Evolutionary conservation across 2,797 vertebrate species (phyloP).

Genomic region (Gobio occitaniae): DNA sequence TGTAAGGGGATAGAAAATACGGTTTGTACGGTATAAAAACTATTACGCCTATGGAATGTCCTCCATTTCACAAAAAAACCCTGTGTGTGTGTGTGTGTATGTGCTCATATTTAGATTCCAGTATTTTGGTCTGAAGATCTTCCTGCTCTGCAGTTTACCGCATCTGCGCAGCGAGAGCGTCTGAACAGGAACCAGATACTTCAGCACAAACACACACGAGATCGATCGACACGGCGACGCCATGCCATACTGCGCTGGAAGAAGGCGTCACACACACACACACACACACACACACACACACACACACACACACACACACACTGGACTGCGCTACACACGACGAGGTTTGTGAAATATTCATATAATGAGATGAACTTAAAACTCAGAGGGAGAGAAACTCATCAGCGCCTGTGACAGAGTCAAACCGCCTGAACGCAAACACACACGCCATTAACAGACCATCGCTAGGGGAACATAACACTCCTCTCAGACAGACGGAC

Average conservation of each 20-base stretch:
- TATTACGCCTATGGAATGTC: no score
- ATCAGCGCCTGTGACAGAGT: slow-evolving; percentile 22
- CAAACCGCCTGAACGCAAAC: not conserved
- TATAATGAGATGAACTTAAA: slow-evolving; percentile 24
- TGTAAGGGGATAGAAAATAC: no score
- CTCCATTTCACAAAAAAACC: no score
- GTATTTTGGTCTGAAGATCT: slow-evolving; percentile 11
- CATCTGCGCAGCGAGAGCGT: not conserved
- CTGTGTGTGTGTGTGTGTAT: not conserved
- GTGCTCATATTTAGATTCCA: slow-evolving; percentile 23
- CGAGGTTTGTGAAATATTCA: slow-evolving; percentile 45
- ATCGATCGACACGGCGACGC: slow-evolving; percentile 58
- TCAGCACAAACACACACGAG: slow-evolving; percentile 43
- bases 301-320: slow-evolving; percentile 51
- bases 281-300: slow-evolving; percentile 52
- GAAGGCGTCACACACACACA: slow-evolving; percentile 53
- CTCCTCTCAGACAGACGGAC: slow-evolving; percentile 28
- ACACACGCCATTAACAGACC: slow-evolving; percentile 46
- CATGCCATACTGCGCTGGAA: slow-evolving; percentile 43
- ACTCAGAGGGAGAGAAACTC: slow-evolving; percentile 27
- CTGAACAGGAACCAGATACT: slow-evolving; percentile 58
- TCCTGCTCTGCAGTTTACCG: slow-evolving; percentile 30
- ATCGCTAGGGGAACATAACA: slow-evolving; percentile 55
- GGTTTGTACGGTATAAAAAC: no score
- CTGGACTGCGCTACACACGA: not conserved